Base-by-base conservation (phyloP, 1,140 invertebrate species). In the fruit fly (Drosophila melanogaster) region DNA sequence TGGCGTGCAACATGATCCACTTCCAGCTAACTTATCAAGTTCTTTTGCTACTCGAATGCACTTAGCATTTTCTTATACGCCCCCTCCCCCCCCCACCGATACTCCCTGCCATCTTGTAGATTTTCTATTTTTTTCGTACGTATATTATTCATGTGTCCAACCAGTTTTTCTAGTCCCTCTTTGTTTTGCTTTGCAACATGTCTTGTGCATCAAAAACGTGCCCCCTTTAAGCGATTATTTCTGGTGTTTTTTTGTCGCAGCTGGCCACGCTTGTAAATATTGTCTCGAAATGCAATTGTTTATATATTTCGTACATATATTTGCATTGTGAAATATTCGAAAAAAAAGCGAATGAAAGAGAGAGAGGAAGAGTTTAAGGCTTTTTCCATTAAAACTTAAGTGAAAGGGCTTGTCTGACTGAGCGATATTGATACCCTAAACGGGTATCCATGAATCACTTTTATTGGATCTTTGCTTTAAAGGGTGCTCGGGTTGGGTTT, bases 101-200 rank as follows among this genome's bases (percentile, higher is more conserved):
- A 51, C 22, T 17, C 4, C 0, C 14, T 51, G 19, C 43, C 46
- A 43, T 33, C 50, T n/a, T 56, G 26, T 56, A 51, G 46, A 49
- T 51, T 55, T 64, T 51, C 17, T 75, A 22, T 22, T 59, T 30
- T 56, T 38, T 38, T 10, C 37, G 3, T 38, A 37, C 35, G 17
- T 26, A 50, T 58, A 59, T 19, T 67, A 53, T 77, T 38, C 17
- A 26, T 60, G 35, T 46, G 70, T 62, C 58, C 62, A 85, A 85
- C 81, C 67, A 85, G 81, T 85, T 85, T 85, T 85, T 85, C 81
- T 85, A 74, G 81, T 85, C 59, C 66, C 66, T 47, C 62, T 75
- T 75, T 53, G 70, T 44, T 60, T 79, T 72, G 71, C 67, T 50
- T 64, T 61, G 62, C 57, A 40, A 35, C 15, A 56, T 56, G 35